Base-by-base conservation (phyloP, 2,888 invertebrate species). In the Ceriagrion tenellum region DNA sequence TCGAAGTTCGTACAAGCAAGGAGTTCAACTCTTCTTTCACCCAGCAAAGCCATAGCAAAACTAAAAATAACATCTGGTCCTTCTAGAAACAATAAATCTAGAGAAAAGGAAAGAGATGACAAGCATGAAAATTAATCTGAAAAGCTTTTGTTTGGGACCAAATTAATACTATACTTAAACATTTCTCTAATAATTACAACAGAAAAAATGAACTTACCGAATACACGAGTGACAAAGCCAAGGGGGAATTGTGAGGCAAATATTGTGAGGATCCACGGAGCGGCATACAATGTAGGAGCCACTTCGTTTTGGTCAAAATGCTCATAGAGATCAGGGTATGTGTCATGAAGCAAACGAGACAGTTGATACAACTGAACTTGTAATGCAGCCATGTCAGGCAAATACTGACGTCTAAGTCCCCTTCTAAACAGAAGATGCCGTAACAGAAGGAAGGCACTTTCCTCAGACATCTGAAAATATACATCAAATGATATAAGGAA, bases 181-280 rank as follows among this genome's bases (percentile, higher is more conserved):
- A 59, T 16, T 59, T 20, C 59, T 59, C 2, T 26, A 59, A 40
- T 26, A 47, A 26, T 20, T n/a, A 81, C 18, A 16, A 40, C 30
- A 18, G 30, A 23, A 20, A 89, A 89, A 95, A 95, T 81, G 95
- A 56, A 96, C 97, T 97, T 96, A 99, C 99, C 99, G 96, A 99
- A 99, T 0, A 99, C 98, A 96, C 99, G 98, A 0, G 99, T 98
- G 40, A 99, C 99, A 97, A 99, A 99, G 2, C 99, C 99, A 40
- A 99, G 97, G 0, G 99, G 99, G 97, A 99, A 99, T 97, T 99
- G 99, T 95, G 99, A 99, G 88, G 99, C 99, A 97, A 99, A 99
- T 69, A 99, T 97, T 0, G 99, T 99, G 6, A 99, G 97, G 96
- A 99, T 98, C 99, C 99, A 99, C 0, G 99, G 99, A 0, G 99